Evolutionary conservation across 2,888 invertebrate species (phyloP), one percentile per base, ranked within the genome.

Genomic region (Agriopis marginaria): DNA sequence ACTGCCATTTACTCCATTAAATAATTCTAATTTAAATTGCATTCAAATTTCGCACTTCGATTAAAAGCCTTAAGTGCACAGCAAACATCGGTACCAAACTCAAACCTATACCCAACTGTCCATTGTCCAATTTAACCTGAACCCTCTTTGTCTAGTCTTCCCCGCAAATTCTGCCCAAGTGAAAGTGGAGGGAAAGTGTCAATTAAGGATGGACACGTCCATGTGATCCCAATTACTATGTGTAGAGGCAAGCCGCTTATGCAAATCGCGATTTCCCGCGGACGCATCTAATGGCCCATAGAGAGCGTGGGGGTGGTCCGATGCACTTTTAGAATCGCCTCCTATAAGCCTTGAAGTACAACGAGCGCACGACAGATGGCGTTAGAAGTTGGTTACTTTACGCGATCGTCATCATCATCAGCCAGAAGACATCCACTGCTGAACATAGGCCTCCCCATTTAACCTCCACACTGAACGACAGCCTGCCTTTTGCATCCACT

Each of bases 241-340:
- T 90, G 91, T 89, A 89, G 90, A 89, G 86, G 88, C 89, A 90
- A 93, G 92, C 93, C 93, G 93, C 91, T 94, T 94, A 94, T 94
- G 93, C 93, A 94, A 93, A 94, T 93, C 90, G 89, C 88, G 90
- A 89, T 89, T 90, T 89, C 88, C 88, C 90, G 92, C 90, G 93
- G 89, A 93, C 92, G 88, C 90, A 86, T 89, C 93, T 94, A 93
- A 94, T 94, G 93, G 93, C 76, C 86, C 89, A 81, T 91, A 84
- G 83, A 83, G 86, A 84, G 82, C 70, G 80, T 82, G 77, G 76
- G 74, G 82, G 78, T 58, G 76, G 78, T 73, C 75, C 76, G 84
- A 82, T 93, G 93, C 93, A 92, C 91, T 92, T 92, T 92, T 90
- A 86, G 86, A 81, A 79, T 66, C 51, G 49, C 66, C 72, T 50